phyloP scores from a whole-genome alignment of 2,888 invertebrate species.

The Mallateleia sp. region DNA sequence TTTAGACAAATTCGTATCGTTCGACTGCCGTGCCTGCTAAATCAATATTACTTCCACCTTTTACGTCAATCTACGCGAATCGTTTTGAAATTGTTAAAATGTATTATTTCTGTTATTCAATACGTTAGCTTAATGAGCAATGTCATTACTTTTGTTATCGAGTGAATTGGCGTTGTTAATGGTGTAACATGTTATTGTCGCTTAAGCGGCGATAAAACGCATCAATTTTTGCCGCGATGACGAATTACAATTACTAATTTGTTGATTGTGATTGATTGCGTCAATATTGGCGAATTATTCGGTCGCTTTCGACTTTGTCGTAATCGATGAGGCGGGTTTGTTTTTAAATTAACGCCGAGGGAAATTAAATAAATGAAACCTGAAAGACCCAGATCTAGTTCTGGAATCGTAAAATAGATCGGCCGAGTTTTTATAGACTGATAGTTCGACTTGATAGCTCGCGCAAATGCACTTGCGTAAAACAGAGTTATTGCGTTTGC shows the following conservation, averaged over 20 bases:
- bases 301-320: background rate
- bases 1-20: too few relatives aligned
- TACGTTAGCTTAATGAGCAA: slow-evolving; percentile 17
- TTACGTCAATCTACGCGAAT: too few relatives aligned
- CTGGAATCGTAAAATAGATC: background rate
- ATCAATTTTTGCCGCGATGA: slow-evolving; percentile 29
- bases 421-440: slow-evolving; percentile 4
- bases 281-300: background rate
- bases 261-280: slow-evolving; percentile 16
- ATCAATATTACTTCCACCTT: too few relatives aligned
- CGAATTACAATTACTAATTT: slow-evolving; percentile 16
- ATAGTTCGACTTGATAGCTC: background rate
- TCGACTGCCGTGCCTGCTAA: too few relatives aligned
- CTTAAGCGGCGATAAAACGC: slow-evolving; percentile 24
- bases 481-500: background rate
- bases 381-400: background rate
- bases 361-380: background rate
- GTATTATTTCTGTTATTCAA: too few relatives aligned
- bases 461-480: background rate
- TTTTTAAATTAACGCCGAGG: too few relatives aligned
- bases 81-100: too few relatives aligned
- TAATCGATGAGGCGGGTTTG: background rate
- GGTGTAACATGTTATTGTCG: slow-evolving; percentile 21
- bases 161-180: slow-evolving; percentile 17
- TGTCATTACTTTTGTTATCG: slow-evolving; percentile 30